These are phyloP conservation scores for Nineta flava DNA, from an alignment of 2,888 invertebrate genomes.

Conservation along the genomic window DNA sequence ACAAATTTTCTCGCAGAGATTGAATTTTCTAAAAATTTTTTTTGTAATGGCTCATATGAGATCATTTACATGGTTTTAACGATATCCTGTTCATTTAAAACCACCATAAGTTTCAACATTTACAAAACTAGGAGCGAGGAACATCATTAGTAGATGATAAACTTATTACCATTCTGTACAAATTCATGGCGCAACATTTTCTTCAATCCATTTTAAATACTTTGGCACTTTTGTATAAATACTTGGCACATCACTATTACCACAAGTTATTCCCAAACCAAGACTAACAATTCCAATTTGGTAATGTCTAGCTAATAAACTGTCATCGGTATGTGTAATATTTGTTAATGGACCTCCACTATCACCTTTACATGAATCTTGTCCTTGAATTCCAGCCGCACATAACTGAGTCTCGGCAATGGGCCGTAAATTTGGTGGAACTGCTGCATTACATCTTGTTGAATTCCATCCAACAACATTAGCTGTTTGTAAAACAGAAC, in stretches of 20 bases:
- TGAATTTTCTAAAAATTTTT: too few relatives aligned
- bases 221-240: slow-evolving; percentile 27
- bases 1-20: too few relatives aligned
- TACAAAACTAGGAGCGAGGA: too few relatives aligned
- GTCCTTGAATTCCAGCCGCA: slow-evolving; percentile 23
- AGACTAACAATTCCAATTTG: slow-evolving; percentile 32
- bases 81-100: too few relatives aligned
- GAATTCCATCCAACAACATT: slow-evolving; percentile 18
- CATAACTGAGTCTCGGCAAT: slow-evolving; percentile 28
- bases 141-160: too few relatives aligned
- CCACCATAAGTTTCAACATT: too few relatives aligned
- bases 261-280: slow-evolving; percentile 25
- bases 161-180: too few relatives aligned
- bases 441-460: slow-evolving; percentile 16
- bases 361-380: slow-evolving; percentile 29
- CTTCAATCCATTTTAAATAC: slow-evolving; percentile 30
- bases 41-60: too few relatives aligned
- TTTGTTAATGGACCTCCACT: slow-evolving; percentile 30
- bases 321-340: slow-evolving; percentile 12
- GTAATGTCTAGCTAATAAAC: slow-evolving; percentile 15
- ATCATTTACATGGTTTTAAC: too few relatives aligned
- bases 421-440: slow-evolving; percentile 19
- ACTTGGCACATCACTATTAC: slow-evolving; percentile 24
- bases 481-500: slow-evolving; percentile 18
- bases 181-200: slow-evolving; percentile 13